These are phyloP conservation scores for Scaptomyza flava DNA, from an alignment of 2,888 invertebrate genomes.

Conservation along the genomic window DNA sequence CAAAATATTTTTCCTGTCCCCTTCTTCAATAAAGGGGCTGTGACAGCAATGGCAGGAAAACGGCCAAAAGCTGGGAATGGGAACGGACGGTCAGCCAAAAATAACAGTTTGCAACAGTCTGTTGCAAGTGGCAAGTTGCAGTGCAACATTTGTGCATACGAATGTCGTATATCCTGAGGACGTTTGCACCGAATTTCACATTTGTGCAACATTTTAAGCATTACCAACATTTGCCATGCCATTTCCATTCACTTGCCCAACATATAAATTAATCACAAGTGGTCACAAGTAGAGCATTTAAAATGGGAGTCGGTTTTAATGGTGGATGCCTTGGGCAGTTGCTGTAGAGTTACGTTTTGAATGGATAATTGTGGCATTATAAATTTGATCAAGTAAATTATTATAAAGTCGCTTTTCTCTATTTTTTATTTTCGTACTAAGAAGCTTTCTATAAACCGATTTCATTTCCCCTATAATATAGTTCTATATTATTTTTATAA, in stretches of 20 bases:
- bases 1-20: conserved; percentile 83
- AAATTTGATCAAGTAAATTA: not conserved
- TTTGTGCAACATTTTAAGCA: conserved; percentile 53
- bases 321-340: conserved; percentile 16
- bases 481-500: too few species aligned
- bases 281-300: conserved; percentile 62
- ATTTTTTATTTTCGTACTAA: too few species aligned
- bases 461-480: too few species aligned
- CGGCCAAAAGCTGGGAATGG: conserved; percentile 49
- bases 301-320: conserved; percentile 8
- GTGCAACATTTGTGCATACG: conserved; percentile 13
- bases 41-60: conserved; percentile 41
- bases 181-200: conserved; percentile 45
- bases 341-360: not conserved
- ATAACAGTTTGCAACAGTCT: conserved; percentile 37
- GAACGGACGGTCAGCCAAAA: conserved; percentile 17
- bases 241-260: conserved; percentile 65
- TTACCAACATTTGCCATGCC: conserved; percentile 61
- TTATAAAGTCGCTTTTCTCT: not conserved
- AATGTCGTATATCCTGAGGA: conserved; percentile 63
- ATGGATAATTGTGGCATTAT: not conserved
- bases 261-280: conserved; percentile 74
- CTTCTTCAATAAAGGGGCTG: conserved; percentile 63
- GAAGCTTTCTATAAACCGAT: too few species aligned
- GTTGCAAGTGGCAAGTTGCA: conserved; percentile 55